Evolutionary conservation across 2,113 vertebrate genomes (phyloP).

Genomic region (Brienomyrus longianalis): DNA sequence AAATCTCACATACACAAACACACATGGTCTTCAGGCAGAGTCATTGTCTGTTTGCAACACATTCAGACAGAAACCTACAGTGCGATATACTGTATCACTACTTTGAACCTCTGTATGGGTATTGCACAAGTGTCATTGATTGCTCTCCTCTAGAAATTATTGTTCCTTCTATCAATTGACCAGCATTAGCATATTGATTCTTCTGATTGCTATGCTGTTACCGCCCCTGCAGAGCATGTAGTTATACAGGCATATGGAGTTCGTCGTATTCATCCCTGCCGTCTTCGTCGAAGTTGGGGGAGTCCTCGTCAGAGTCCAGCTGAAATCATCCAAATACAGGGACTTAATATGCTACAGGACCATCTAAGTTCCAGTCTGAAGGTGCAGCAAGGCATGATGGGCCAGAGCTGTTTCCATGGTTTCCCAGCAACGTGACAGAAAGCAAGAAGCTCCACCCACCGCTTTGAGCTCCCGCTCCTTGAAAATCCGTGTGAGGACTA

Average conservation of each 20-base stretch:
- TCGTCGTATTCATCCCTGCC: conserved; percentile 94
- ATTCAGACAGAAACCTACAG: not conserved
- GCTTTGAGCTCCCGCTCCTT: conserved; percentile 90
- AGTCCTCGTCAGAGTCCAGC: conserved; percentile 86
- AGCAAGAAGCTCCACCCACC: conserved; percentile 55
- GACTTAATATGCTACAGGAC: not conserved
- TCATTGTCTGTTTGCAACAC: not conserved
- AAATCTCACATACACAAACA: not conserved
- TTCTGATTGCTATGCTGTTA: not conserved
- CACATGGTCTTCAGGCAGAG: not conserved
- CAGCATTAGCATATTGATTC: not conserved
- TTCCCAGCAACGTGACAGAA: not conserved
- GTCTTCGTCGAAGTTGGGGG: conserved; percentile 91
- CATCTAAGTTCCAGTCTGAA: not conserved
- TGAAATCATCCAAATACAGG: conserved; percentile 44
- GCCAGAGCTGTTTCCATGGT: not conserved
- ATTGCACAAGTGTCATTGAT: not conserved
- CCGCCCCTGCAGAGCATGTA: not conserved
- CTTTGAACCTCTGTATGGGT: not conserved
- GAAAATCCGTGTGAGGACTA: conserved; percentile 84
- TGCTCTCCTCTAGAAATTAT: not conserved
- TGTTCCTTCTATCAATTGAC: not conserved
- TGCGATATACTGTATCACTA: not conserved
- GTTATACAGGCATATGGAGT: conserved; percentile 91
- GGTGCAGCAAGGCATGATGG: not conserved